Evolutionary conservation across 2,888 invertebrate genomes (phyloP), one percentile per base, ranked within the genome.

Genomic region (Torymus auratus): DNA sequence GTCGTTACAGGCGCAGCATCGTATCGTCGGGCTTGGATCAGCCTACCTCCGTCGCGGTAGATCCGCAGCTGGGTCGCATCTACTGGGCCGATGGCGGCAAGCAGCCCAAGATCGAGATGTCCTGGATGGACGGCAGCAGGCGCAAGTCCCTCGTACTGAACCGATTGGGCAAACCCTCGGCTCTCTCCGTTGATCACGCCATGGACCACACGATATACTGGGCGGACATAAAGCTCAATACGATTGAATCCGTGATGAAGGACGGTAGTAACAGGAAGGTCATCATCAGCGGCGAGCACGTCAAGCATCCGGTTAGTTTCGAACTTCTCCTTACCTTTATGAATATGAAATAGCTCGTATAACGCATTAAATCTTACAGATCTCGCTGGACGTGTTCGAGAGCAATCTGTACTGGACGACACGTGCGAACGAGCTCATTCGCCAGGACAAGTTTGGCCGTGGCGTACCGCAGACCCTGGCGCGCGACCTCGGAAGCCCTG

Each of bases 91-190:
- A 99, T 90, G 95, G 96, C 0, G 98, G 98, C 5, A 94, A 95
- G 0, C 94, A 95, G 2, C 97, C 98, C 0, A 99, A 98, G 91
- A 98, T 99, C 82, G 99, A 99, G 90, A 94, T 95, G 3, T 94
- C 98, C 1, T 99, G 98, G 97, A 97, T 99, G 98, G 99, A 98
- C 88, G 99, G 99, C 0, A 96, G 95, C 0, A 96, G 97, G 89
- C 93, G 98, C 2, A 93, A 95, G 74, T 94, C 96, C 0, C 90
- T 99, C 2, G 95, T 98, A 10, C 94, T 95, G 0, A 96, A 96
- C 81, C 94, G 94, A 81, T 94, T 99, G 41, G 93, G 96, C 28
- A 96, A 96, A 87, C 99, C 99, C 0, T 94, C 97, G 0, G 98
- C 98, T 0, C 90, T 99, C 12, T 94, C 98, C 0, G 95, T 99